Evolutionary conservation across 2,113 vertebrate genomes (phyloP).

Genomic region (Perca flavescens): DNA sequence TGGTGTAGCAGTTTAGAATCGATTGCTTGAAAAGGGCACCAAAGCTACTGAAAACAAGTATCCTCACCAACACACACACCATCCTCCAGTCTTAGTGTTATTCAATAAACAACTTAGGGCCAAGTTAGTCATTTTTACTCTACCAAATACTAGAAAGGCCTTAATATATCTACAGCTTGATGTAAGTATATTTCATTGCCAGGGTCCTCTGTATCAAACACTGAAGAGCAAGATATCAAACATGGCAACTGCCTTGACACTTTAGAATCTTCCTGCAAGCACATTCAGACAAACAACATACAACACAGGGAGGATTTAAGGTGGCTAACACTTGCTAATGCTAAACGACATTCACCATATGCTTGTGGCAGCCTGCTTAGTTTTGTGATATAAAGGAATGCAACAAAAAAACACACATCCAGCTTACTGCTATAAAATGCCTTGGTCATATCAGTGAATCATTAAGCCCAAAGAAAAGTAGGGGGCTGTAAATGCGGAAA

Average conservation of each 20-base stretch:
- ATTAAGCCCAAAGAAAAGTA: background rate
- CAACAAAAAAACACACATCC: background rate
- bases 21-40: conserved; percentile 4
- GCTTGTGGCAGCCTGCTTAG: background rate
- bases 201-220: background rate
- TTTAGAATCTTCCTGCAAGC: background rate
- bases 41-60: background rate
- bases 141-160: background rate
- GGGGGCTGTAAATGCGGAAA: background rate
- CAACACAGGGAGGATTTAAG: background rate
- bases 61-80: background rate
- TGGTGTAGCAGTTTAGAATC: background rate
- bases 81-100: background rate
- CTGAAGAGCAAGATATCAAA: conserved; percentile 5
- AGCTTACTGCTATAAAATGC: conserved; percentile 6
- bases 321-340: background rate
- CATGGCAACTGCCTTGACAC: background rate
- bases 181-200: background rate
- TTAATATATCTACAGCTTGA: background rate
- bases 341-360: background rate
- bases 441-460: background rate
- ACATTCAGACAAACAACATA: background rate
- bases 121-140: background rate
- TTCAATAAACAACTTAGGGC: background rate
- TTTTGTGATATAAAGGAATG: background rate